Conservation (phyloP, 2,113 vertebrate genomes). For the Rhegmatorhina hoffmannsi region DNA sequence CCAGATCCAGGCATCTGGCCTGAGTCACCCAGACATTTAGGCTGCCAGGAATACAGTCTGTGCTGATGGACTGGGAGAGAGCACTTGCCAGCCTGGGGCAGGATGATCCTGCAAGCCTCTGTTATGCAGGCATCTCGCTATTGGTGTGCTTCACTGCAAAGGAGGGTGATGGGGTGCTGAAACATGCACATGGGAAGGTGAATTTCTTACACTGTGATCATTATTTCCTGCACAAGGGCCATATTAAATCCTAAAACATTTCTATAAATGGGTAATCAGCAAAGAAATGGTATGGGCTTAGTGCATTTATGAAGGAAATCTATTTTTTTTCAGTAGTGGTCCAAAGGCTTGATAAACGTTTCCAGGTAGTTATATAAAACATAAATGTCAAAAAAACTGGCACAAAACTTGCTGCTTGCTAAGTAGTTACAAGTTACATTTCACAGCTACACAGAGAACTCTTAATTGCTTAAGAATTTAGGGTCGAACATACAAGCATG, state of each 20-base stretch:
- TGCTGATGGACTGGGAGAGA: neutral
- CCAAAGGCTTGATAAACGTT: neutral
- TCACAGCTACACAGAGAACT: neutral
- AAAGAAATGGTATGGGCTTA: neutral
- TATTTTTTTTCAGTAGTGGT: neutral
- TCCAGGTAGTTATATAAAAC: neutral
- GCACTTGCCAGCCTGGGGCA: neutral
- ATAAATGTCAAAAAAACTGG: neutral
- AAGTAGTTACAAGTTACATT: neutral
- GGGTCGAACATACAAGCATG: fast-evolving
- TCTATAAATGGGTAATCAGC: neutral
- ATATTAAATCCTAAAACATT: neutral
- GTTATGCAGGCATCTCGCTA: neutral
- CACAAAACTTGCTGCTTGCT: neutral
- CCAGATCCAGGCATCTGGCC: neutral
- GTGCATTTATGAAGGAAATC: neutral
- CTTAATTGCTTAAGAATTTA: neutral
- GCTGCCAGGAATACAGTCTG: neutral
- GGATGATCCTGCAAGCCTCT: neutral
- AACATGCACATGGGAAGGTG: neutral
- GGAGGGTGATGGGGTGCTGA: neutral
- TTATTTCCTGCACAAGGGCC: neutral
- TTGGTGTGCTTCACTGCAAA: neutral
- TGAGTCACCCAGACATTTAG: neutral
- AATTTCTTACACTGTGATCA: neutral